Evolutionary conservation across 2,888 invertebrate species (phyloP).

Genomic region (Eudasyphora cyanicolor): DNA sequence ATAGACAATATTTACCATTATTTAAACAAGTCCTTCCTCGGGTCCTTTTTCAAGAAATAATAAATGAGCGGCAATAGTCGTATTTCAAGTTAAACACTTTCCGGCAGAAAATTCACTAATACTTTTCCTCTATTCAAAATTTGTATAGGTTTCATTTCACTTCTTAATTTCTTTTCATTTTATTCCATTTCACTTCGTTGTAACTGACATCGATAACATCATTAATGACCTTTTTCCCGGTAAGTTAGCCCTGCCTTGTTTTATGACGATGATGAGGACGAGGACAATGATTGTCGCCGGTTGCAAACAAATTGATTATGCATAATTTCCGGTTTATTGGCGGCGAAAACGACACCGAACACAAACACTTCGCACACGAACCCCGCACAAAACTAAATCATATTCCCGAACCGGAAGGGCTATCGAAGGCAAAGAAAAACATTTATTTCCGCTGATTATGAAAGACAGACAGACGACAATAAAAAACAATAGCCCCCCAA

Average conservation of each 20-base stretch:
- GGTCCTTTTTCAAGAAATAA: neutral
- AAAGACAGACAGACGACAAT: neutral
- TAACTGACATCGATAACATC: neutral
- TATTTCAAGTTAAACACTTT: slow-evolving; percentile 20
- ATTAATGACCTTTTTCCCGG: slow-evolving; percentile 3
- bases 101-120: too few relatives aligned
- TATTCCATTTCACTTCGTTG: neutral
- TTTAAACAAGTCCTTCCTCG: neutral
- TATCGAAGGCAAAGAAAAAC: neutral
- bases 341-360: neutral
- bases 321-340: slow-evolving; percentile 47
- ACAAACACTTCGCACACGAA: neutral
- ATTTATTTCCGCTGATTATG: slow-evolving; percentile 23
- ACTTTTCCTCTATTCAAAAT: too few relatives aligned
- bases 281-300: neutral
- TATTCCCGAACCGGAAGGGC: neutral
- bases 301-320: slow-evolving; percentile 51
- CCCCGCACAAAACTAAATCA: neutral
- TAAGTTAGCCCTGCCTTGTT: neutral
- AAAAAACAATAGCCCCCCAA: slow-evolving; percentile 14
- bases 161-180: neutral
- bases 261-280: neutral
- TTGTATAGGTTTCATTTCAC: neutral
- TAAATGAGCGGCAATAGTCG: neutral
- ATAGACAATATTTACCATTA: slow-evolving; percentile 19